These are phyloP conservation scores for Euphydryas editha DNA, from an alignment of 2,888 invertebrate species.

Conservation along the genomic window DNA sequence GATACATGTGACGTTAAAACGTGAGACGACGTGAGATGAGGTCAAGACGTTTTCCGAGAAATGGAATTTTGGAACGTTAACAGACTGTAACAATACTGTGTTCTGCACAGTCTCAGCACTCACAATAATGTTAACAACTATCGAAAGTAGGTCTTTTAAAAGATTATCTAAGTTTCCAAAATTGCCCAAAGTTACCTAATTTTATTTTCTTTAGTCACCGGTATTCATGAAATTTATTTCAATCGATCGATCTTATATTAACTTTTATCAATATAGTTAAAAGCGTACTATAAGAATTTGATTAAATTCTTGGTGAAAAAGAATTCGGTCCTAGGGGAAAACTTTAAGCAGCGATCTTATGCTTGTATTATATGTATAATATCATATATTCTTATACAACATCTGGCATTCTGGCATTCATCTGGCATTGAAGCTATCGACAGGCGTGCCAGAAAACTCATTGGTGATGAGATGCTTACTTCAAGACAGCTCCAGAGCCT, in stretches of 20 bases:
- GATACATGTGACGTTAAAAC: too few relatives aligned
- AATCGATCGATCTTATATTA: conserved; percentile 14
- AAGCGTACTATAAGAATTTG: conserved; percentile 33
- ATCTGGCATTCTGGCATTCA: neutral
- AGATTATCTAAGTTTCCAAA: conserved; percentile 22
- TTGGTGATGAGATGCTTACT: too few relatives aligned
- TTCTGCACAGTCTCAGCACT: too few relatives aligned
- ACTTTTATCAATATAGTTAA: conserved; percentile 14
- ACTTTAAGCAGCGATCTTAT: too few relatives aligned
- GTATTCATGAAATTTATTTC: neutral
- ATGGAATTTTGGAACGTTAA: too few relatives aligned
- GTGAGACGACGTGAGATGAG: too few relatives aligned
- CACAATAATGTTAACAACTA: conserved; percentile 12
- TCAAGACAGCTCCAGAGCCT: too few relatives aligned
- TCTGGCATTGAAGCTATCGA: too few relatives aligned
- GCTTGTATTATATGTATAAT: neutral
- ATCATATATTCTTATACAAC: neutral
- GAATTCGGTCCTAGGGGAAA: conserved; percentile 14
- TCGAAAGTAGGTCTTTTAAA: conserved; percentile 12
- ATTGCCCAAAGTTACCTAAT: conserved; percentile 9
- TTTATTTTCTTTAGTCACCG: conserved; percentile 17
- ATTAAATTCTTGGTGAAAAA: conserved; percentile 33
- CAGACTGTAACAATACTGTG: too few relatives aligned
- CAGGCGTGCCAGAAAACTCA: too few relatives aligned
- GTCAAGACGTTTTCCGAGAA: too few relatives aligned